A percentile compares a stretch with the other conserved stretches of the same genome.
These are phyloP conservation scores for Cyprinodon brontotheroides DNA, from an alignment of 2,113 vertebrate species.

Conservation along the genomic window DNA sequence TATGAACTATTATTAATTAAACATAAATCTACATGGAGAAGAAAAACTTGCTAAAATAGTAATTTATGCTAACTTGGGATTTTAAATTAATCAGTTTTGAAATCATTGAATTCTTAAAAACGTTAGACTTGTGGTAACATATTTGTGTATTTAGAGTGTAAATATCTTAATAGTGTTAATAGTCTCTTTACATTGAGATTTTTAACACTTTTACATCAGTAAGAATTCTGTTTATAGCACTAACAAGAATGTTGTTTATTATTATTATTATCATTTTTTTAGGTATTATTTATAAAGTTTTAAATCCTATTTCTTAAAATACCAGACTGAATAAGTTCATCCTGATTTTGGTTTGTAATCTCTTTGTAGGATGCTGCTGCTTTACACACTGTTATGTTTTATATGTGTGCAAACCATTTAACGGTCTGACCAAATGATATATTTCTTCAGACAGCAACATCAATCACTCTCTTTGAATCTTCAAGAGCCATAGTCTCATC, in stretches of 20 bases:
- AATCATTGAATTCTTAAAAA: too few species aligned
- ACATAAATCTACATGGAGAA: too few species aligned
- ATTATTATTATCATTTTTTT: not conserved
- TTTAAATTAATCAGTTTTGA: too few species aligned
- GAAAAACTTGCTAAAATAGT: too few species aligned
- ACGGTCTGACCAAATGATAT: conserved; percentile 27
- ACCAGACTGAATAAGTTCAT: not conserved
- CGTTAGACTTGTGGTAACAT: too few species aligned
- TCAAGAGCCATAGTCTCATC: conserved; percentile 36
- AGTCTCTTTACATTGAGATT: not conserved
- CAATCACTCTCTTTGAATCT: conserved; percentile 55
- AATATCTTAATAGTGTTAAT: too few species aligned
- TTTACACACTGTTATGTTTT: conserved; percentile 6
- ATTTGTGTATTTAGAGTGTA: too few species aligned
- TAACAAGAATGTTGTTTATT: not conserved
- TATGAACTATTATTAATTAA: too few species aligned
- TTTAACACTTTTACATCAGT: not conserved
- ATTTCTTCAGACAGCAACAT: conserved; percentile 9
- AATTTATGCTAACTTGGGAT: too few species aligned
- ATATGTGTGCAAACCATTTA: conserved; percentile 13
- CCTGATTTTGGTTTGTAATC: too few species aligned
- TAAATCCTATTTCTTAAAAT: not conserved
- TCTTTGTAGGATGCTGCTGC: not conserved
- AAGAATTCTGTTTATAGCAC: not conserved
- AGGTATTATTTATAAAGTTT: not conserved